Conservation (phyloP, 1,140 invertebrate genomes). For the Streblospio benedicti region DNA sequence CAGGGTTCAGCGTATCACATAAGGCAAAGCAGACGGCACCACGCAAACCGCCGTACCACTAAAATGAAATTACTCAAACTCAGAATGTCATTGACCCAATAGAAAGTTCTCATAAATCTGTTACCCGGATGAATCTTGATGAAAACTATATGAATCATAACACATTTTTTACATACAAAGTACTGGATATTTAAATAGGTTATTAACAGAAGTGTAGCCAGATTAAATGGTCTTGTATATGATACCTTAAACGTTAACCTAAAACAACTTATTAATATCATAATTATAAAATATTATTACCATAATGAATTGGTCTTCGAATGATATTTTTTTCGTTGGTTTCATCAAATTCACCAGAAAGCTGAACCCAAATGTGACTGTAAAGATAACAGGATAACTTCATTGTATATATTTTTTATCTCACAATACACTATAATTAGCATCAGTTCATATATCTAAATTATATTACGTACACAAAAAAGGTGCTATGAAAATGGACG, state of each 20-base stretch:
- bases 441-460: not conserved
- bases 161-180: not conserved
- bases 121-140: not conserved
- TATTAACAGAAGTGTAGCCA: not conserved
- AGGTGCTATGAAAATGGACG: conserved; percentile 3
- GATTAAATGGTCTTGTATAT: not conserved
- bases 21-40: conserved; percentile 96
- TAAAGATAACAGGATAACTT: conserved; percentile 11
- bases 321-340: not conserved
- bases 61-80: conserved; percentile 10
- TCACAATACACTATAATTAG: conserved; percentile 9
- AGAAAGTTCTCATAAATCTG: not conserved
- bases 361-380: conserved; percentile 25
- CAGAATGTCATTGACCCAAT: not conserved
- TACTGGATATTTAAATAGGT: not conserved
- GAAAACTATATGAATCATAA: not conserved
- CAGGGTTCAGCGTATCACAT: conserved; percentile 73
- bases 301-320: conserved; percentile 17
- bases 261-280: not conserved
- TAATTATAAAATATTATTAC: not conserved
- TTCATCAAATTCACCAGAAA: conserved; percentile 21
- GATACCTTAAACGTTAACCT: not conserved
- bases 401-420: not conserved
- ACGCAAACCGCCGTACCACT: conserved; percentile 78
- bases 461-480: conserved; percentile 8